These are phyloP conservation scores for Zaprionus tsacasi DNA, from an alignment of 1,140 invertebrate genomes.

Conservation along the genomic window DNA sequence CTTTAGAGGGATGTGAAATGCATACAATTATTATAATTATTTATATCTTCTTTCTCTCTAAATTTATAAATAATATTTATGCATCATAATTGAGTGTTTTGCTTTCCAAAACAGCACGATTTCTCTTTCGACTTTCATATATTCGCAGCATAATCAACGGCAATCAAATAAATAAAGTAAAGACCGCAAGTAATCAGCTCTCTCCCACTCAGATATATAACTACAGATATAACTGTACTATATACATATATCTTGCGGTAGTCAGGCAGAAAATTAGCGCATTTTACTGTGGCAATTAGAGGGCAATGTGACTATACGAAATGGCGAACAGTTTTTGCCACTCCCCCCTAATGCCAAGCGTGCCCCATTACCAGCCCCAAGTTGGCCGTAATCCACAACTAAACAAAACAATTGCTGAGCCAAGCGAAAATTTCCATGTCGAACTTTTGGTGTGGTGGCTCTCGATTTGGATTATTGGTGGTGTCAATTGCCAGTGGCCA, in stretches of 20 bases:
- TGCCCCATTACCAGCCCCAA: background rate
- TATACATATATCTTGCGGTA: slow-evolving; percentile 55
- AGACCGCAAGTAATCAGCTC: slow-evolving; percentile 40
- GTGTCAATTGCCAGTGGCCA: slow-evolving; percentile 81
- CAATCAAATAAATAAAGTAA: slow-evolving; percentile 14
- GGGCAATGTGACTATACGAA: background rate
- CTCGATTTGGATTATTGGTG: slow-evolving; percentile 69
- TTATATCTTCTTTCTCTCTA: too few relatives aligned
- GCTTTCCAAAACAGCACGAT: background rate
- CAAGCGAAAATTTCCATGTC: slow-evolving; percentile 70
- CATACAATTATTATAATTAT: too few relatives aligned
- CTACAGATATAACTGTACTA: background rate
- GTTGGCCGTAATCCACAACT: slow-evolving; percentile 26
- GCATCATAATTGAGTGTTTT: background rate
- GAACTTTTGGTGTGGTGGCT: slow-evolving; percentile 46
- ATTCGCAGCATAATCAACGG: background rate
- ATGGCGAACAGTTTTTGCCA: slow-evolving; percentile 11
- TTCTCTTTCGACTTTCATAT: background rate
- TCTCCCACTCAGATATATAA: background rate
- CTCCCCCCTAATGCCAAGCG: background rate
- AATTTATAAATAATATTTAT: background rate
- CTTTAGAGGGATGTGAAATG: too few relatives aligned
- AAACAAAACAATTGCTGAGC: slow-evolving; percentile 73
- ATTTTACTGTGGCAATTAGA: slow-evolving; percentile 30
- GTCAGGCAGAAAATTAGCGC: slow-evolving; percentile 74